Conservation (phyloP, 2,888 invertebrate genomes). For the Baccha elongata region DNA sequence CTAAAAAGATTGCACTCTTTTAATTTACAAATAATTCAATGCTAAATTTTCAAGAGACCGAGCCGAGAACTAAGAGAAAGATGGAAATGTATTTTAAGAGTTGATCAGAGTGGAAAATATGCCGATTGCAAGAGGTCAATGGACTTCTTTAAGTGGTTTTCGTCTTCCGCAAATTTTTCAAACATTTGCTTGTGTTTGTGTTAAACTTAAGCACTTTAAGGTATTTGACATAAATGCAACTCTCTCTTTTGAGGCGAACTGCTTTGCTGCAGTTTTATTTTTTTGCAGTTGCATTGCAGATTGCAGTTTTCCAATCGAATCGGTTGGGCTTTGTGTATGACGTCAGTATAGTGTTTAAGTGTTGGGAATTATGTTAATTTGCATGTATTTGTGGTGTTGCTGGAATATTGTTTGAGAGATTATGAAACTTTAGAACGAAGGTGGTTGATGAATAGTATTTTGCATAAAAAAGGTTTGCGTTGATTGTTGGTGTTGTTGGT, state of each 20-base stretch:
- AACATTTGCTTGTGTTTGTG: conserved; percentile 35
- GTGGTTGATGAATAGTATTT: conserved; percentile 36
- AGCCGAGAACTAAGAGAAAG: conserved; percentile 21
- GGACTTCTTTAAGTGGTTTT: conserved; percentile 66
- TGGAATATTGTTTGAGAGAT: conserved; percentile 46
- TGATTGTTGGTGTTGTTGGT: conserved; percentile 38
- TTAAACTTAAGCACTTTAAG: conserved; percentile 32
- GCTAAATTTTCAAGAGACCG: no score
- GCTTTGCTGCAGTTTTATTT: conserved; percentile 31
- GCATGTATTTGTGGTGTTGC: conserved; percentile 32
- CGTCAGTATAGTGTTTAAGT: background rate
- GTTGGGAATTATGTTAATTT: conserved; percentile 6
- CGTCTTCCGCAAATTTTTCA: conserved; percentile 69
- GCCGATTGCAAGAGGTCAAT: conserved; percentile 66
- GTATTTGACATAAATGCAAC: conserved; percentile 72
- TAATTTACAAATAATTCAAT: background rate
- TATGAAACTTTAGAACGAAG: conserved; percentile 55
- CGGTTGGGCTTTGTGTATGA: background rate
- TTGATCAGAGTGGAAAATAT: conserved; percentile 65
- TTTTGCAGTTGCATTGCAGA: background rate
- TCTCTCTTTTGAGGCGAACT: conserved; percentile 68
- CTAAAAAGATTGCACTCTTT: conserved; percentile 34
- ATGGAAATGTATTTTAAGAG: background rate
- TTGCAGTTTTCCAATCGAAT: no score
- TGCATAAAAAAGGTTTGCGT: conserved; percentile 15